Evolutionary conservation across 2,888 invertebrate genomes (phyloP).

Genomic region (Mystacides longicornis): DNA sequence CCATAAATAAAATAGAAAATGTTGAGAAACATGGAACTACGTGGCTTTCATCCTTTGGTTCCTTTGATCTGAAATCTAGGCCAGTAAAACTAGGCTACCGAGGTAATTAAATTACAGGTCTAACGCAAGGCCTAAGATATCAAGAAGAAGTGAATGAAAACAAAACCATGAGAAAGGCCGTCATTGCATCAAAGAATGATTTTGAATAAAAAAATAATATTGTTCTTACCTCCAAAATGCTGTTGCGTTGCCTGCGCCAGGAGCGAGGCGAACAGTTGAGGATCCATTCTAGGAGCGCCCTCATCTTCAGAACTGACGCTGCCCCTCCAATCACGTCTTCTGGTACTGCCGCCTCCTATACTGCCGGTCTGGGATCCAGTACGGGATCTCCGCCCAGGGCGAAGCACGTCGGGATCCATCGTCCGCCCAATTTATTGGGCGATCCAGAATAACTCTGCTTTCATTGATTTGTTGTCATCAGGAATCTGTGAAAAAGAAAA

Average conservation of each 20-base stretch:
- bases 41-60: too few species aligned
- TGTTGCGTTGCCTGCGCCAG: conserved; percentile 45
- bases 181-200: too few species aligned
- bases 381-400: conserved; percentile 21
- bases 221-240: conserved; percentile 45
- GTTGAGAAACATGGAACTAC: too few species aligned
- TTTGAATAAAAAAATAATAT: too few species aligned
- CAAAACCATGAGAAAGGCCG: too few species aligned
- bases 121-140: too few species aligned
- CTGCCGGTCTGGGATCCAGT: conserved; percentile 27
- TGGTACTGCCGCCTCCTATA: conserved; percentile 45
- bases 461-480: background rate
- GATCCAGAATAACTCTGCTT: background rate
- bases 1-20: too few species aligned
- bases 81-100: too few species aligned
- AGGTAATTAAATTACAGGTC: too few species aligned
- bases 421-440: conserved; percentile 1
- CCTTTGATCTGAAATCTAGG: too few species aligned
- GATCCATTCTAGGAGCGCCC: conserved; percentile 45
- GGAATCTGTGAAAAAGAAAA: too few species aligned
- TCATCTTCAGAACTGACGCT: conserved; percentile 52
- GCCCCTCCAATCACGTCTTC: conserved; percentile 49
- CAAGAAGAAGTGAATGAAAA: too few species aligned
- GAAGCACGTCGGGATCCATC: conserved; percentile 16
- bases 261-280: conserved; percentile 46